Evolutionary conservation across 2,797 vertebrate species (phyloP).

Genomic region (Buphagus erythrorhynchus): DNA sequence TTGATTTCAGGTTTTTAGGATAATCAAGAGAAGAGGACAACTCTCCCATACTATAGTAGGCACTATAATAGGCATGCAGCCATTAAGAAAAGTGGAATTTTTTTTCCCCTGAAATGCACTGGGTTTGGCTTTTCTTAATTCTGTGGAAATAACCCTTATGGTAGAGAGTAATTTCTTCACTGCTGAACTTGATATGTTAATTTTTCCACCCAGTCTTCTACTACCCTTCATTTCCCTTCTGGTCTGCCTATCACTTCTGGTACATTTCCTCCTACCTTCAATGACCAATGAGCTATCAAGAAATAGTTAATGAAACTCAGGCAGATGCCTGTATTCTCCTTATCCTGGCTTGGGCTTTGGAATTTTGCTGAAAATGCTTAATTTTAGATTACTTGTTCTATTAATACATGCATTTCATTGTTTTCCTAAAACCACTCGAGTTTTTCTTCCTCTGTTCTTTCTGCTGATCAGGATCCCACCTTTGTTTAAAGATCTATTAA

Average conservation of each 20-base stretch:
- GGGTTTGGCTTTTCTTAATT: not conserved
- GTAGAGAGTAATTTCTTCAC: not conserved
- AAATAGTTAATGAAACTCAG: not conserved
- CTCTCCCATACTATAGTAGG: not conserved
- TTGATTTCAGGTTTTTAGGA: not conserved
- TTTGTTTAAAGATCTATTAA: not conserved
- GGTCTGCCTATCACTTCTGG: conserved; percentile 11
- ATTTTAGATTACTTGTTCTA: not conserved
- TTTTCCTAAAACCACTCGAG: not conserved
- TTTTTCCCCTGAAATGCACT: not conserved
- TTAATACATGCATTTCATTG: not conserved
- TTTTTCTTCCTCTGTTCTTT: not conserved
- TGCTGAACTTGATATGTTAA: not conserved
- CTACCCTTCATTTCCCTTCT: conserved; percentile 47
- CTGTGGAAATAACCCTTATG: not conserved
- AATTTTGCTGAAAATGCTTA: not conserved
- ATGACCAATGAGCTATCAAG: not conserved
- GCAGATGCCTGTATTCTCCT: not conserved
- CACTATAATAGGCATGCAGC: not conserved
- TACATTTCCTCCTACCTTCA: conserved; percentile 19
- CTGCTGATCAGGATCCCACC: not conserved
- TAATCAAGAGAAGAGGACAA: not conserved
- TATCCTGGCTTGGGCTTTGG: not conserved
- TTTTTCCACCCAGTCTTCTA: conserved; percentile 44
- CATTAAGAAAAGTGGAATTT: not conserved